Base-by-base conservation (phyloP, 2,888 invertebrate species). In the Strigamia maritima region DNA sequence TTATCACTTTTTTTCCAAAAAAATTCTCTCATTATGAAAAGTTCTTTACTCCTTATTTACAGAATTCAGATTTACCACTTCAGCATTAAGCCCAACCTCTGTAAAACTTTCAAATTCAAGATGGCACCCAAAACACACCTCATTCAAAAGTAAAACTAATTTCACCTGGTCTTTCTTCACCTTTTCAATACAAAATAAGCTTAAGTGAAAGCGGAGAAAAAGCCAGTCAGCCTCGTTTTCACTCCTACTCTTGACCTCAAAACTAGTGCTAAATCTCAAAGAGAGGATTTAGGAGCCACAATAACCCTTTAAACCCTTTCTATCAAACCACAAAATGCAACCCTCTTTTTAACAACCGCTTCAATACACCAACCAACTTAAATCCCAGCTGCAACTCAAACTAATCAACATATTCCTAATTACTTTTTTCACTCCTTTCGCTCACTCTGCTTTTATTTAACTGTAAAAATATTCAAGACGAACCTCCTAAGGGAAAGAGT, bases 231-330 rank as follows among this genome's bases (percentile, higher is more conserved):
- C 65, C 65, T 26, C 28, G 49, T 49, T 49, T 49, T 49, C 49
- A 49, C 19, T 31, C 19, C 24, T 65, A 65, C 65, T 65, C 65
- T 65, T 65, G 65, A 65, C 65, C 65, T 65, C 65, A 65, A 65
- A 65, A 65, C 65, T 65, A 65, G 65, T 65, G 65, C 8, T 65
- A 65, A 65, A 65, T 49, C 65, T 65, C 65, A 65, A 65, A 65
- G 65, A 28, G 65, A 65, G 65, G 65, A 65, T 65, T 65, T 65
- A 16, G 24, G 65, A 65, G 65, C 65, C 65, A 65, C 65, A 65
- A 65, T 65, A 65, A 65, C 65, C 65, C 65, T 65, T 65, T 65
- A 65, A 65, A 65, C 65, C 65, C 65, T 65, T 65, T 65, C 65
- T 65, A 65, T 65, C 65, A 65, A 65, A 65, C 65, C 65, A 65